Conservation (phyloP, 2,888 invertebrate species). For the Cistogaster globosa region DNA sequence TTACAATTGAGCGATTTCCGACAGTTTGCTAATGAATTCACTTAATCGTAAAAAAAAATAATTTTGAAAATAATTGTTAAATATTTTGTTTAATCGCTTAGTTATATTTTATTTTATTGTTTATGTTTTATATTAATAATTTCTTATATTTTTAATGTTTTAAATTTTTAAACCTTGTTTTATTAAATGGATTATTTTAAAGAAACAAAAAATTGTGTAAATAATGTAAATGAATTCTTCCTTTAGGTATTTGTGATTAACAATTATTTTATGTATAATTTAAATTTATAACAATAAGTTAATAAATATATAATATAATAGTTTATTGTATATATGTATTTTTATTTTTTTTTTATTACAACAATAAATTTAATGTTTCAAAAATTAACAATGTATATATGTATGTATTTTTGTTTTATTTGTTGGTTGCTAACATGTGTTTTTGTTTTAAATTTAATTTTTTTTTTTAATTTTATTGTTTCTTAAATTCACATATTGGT, state of each 20-base stretch:
- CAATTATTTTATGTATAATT: conserved; percentile 63
- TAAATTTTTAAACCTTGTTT: background rate
- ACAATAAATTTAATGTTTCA: conserved; percentile 55
- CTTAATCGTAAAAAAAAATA: no score
- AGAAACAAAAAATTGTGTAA: conserved; percentile 55
- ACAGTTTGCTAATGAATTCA: no score
- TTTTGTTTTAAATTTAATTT: conserved; percentile 38
- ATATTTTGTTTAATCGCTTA: background rate
- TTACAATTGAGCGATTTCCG: no score
- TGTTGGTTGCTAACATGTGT: conserved; percentile 52
- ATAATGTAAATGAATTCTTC: conserved; percentile 43
- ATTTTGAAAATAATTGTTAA: no score
- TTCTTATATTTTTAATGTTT: background rate
- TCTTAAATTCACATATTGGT: conserved; percentile 52
- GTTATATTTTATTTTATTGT: background rate
- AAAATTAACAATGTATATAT: conserved; percentile 46
- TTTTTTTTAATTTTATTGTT: conserved; percentile 63
- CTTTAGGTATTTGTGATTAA: conserved; percentile 45
- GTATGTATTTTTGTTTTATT: conserved; percentile 12
- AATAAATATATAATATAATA: conserved; percentile 52
- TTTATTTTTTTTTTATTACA: conserved; percentile 28
- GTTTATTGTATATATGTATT: conserved; percentile 44
- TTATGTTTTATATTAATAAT: background rate
- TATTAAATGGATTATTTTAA: conserved; percentile 13
- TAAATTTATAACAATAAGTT: conserved; percentile 61